Percentiles rank a stretch among this genome's conserved stretches.
Evolutionary conservation across 1,140 invertebrate genomes (phyloP).

Genomic region (Choristoneura fumiferana): DNA sequence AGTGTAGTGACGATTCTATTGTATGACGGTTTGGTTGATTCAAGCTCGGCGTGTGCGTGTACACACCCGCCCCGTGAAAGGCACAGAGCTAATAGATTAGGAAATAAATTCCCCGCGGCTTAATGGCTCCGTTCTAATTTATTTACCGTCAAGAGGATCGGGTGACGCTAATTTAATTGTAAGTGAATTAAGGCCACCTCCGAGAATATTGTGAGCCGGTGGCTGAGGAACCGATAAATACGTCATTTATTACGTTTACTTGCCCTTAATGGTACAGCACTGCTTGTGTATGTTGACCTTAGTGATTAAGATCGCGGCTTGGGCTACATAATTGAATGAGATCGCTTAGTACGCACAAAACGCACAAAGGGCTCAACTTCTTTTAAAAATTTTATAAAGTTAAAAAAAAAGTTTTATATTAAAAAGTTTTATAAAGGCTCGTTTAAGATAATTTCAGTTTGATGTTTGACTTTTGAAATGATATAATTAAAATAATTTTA

Average conservation of each 20-base stretch:
- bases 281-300: conserved; percentile 42
- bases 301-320: conserved; percentile 41
- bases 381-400: no score
- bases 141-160: conserved; percentile 53
- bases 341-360: no score
- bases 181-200: conserved; percentile 54
- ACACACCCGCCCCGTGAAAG: conserved; percentile 31
- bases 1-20: conserved; percentile 28
- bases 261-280: conserved; percentile 35
- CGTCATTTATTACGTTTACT: conserved; percentile 32
- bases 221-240: conserved; percentile 41
- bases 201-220: conserved; percentile 31
- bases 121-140: conserved; percentile 54
- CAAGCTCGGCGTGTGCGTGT: conserved; percentile 25
- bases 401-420: no score
- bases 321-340: conserved; percentile 29
- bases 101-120: conserved; percentile 47
- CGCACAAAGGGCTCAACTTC: no score
- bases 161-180: conserved; percentile 61
- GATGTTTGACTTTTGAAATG: no score
- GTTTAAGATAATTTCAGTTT: no score
- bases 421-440: no score
- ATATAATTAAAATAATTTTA: no score
- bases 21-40: conserved; percentile 31
- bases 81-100: conserved; percentile 44